Base-by-base conservation (phyloP, 2,888 invertebrate genomes). In the Lithophane socia region DNA sequence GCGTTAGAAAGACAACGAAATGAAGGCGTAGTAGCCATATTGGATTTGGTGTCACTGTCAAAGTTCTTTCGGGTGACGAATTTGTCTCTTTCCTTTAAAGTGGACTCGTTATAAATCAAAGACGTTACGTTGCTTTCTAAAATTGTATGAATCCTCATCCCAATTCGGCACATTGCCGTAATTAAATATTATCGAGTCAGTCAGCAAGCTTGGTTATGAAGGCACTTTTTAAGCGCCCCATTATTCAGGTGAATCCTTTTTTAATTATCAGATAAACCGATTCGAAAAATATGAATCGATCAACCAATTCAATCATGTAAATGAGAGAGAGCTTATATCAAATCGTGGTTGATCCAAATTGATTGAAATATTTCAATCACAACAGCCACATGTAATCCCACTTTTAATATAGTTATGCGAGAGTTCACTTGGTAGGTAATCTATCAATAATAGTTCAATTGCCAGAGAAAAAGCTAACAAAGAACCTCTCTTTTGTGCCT, bases 1-100 rank as follows among this genome's bases (percentile, higher is more conserved):
- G 49, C 67, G 86, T 85, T 88, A 85, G 81, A 85, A 86, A 83
- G 69, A 77, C 75, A 65, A 72, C 73, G 42, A 67, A 74, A 72
- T 75, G 68, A 60, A 71, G 81, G 75, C 74, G 63, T 12, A 63
- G 47, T 12, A 56, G 67, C 77, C 79, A 80, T 87, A 60, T 78
- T 82, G 37, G 66, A 68, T 73, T 67, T 75, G 16, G 56, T 68
- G 67, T 73, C 44, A 83, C 47, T 70, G 65, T 70, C 54, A 64
- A 70, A 67, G 13, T 79, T 77, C 7, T 47, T 44, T 56, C 3
- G 49, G 44, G n/a, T n/a, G 3, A 29, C 29, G 7, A 44, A 18
- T 49, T 61, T 3, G 29, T 29, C 42, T 49, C 1, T 54, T 61
- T 18, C 75, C 9, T n/a, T n/a, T n/a, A n/a, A n/a, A n/a, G n/a